These are phyloP conservation scores for Trichechus manatus DNA, from an alignment of 2,113 vertebrate genomes.

Conservation along the genomic window DNA sequence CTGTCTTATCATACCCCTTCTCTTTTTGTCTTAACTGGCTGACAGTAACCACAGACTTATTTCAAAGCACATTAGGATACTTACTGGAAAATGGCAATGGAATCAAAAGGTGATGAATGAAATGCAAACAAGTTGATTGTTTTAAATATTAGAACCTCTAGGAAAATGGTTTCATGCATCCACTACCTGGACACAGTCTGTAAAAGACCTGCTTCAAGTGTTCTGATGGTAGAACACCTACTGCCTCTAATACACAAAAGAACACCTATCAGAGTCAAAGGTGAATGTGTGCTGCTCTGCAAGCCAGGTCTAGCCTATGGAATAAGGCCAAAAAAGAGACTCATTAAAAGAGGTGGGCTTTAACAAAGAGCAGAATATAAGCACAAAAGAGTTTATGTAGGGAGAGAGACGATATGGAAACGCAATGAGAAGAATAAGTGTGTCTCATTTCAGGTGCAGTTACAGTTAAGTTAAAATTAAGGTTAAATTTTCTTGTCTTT, in stretches of 20 bases:
- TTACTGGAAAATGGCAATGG: neutral
- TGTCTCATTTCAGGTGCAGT: neutral
- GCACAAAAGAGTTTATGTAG: neutral
- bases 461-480: neutral
- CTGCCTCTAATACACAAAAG: neutral
- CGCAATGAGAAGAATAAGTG: neutral
- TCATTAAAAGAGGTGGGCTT: neutral
- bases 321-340: neutral
- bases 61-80: neutral
- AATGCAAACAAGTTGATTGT: neutral
- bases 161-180: neutral
- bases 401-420: neutral
- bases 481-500: constrained; percentile 37
- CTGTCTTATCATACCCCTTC: neutral
- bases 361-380: neutral
- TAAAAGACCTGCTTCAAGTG: neutral
- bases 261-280: neutral
- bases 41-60: constrained; percentile 21
- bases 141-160: neutral
- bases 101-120: neutral
- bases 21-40: neutral
- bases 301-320: neutral
- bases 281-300: neutral
- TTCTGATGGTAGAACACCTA: neutral
- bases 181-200: neutral